Evolutionary conservation across 2,797 vertebrate genomes (phyloP).

Genomic region (Danio albolineatus): DNA sequence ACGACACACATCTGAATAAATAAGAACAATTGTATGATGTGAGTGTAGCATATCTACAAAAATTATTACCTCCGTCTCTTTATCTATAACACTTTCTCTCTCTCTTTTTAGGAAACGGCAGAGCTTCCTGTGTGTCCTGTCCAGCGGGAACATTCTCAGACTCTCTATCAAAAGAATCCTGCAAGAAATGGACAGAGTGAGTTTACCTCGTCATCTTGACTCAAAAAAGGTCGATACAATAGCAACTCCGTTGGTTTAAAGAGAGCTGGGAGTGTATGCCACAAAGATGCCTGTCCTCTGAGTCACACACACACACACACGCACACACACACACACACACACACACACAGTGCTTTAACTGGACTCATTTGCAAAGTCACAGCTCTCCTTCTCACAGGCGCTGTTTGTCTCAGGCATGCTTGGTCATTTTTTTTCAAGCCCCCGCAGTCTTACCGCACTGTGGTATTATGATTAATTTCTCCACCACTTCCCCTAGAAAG

Average conservation of each 20-base stretch:
- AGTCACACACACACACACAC: slow-evolving; percentile 33
- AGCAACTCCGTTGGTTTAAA: slow-evolving; percentile 1
- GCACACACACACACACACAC: too few species aligned
- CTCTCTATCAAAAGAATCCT: slow-evolving; percentile 74
- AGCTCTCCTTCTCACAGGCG: slow-evolving; percentile 57
- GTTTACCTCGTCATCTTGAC: slow-evolving; percentile 59
- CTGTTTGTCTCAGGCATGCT: slow-evolving; percentile 52
- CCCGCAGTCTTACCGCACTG: slow-evolving; percentile 62
- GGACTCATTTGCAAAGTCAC: slow-evolving; percentile 40
- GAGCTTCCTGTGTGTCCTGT: slow-evolving; percentile 76
- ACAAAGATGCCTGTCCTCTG: slow-evolving; percentile 35
- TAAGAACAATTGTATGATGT: too few species aligned
- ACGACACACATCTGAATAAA: too few species aligned
- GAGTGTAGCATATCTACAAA: too few species aligned
- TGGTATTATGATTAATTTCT: slow-evolving; percentile 69
- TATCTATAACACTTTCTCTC: background rate
- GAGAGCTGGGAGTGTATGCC: slow-evolving; percentile 29
- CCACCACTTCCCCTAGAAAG: slow-evolving; percentile 74
- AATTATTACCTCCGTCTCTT: background rate
- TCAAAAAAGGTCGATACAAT: background rate
- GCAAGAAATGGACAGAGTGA: slow-evolving; percentile 93
- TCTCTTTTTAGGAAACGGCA: slow-evolving; percentile 66
- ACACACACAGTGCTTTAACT: slow-evolving; percentile 20
- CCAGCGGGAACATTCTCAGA: slow-evolving; percentile 86
- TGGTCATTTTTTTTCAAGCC: slow-evolving; percentile 59